Percentiles rank a stretch among this genome's conserved stretches.
phyloP scores from a whole-genome alignment of 2,797 vertebrate species.

The Sarcoramphus papa region DNA sequence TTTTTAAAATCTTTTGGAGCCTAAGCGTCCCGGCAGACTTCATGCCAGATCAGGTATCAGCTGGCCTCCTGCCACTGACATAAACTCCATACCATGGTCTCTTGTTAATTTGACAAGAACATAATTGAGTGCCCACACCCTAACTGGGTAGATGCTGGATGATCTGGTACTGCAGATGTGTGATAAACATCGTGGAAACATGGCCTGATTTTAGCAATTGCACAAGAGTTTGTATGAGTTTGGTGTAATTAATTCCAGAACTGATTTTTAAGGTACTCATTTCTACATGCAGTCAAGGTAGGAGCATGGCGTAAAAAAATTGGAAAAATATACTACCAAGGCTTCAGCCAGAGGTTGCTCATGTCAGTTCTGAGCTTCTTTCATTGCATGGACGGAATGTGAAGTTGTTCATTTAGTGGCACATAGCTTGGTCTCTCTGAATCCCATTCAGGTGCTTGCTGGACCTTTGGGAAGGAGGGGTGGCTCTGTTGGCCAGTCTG shows the following conservation, averaged over 20 bases:
- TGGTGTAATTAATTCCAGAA: neutral
- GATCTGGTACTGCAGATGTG: conserved; percentile 5
- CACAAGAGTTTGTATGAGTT: neutral
- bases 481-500: neutral
- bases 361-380: neutral
- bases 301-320: neutral
- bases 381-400: neutral
- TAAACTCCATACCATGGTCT: conserved; percentile 35
- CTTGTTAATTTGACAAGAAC: conserved; percentile 61
- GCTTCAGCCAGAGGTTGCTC: neutral
- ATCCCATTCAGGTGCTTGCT: neutral
- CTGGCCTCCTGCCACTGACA: conserved; percentile 39
- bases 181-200: conserved; percentile 42
- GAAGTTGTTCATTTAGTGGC: neutral
- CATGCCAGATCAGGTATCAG: conserved; percentile 52
- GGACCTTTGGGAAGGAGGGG: neutral
- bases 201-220: conserved; percentile 43
- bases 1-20: conserved; percentile 13
- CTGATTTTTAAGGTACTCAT: neutral
- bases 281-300: neutral
- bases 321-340: neutral
- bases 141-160: conserved; percentile 30
- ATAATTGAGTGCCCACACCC: conserved; percentile 58
- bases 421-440: neutral
- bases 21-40: neutral